Percentiles rank a stretch among this genome's conserved stretches.
Conservation (phyloP, 37 sponge, comb jelly and placozoan species). For the Corticium candelabrum region DNA sequence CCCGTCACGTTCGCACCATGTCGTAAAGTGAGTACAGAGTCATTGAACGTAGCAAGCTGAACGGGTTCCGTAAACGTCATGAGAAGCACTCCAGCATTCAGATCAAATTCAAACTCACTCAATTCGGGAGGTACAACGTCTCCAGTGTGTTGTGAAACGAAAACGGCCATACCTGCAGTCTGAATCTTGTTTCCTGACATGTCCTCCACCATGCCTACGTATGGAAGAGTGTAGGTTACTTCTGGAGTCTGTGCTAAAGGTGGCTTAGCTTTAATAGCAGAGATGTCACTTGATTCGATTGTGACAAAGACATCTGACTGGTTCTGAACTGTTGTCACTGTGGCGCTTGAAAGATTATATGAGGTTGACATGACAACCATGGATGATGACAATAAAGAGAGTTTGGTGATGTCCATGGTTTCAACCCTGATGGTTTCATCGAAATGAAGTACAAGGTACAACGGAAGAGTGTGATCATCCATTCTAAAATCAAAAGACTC, state of each 20-base stretch:
- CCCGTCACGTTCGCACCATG: not conserved
- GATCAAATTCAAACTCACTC: conserved; percentile 43
- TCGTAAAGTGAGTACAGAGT: conserved; percentile 44
- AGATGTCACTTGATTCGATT: not conserved
- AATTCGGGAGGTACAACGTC: conserved; percentile 70
- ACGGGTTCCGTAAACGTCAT: conserved; percentile 70
- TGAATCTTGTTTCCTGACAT: not conserved
- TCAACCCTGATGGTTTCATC: not conserved
- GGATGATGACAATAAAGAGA: not conserved
- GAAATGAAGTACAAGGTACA: not conserved
- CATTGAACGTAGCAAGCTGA: conserved; percentile 21
- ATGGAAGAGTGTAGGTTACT: not conserved
- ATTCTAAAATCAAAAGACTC: conserved; percentile 55
- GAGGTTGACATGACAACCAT: not conserved
- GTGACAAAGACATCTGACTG: not conserved
- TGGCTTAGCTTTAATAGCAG: not conserved
- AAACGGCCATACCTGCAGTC: not conserved
- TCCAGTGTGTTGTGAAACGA: conserved; percentile 38
- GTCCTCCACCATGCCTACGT: not conserved
- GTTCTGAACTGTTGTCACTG: not conserved
- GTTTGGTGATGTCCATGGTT: not conserved
- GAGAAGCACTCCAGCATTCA: conserved; percentile 31
- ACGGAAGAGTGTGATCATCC: not conserved
- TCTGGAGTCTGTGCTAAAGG: not conserved
- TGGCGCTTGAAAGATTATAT: not conserved